Percentiles rank a stretch among this genome's conserved stretches.
Conservation (phyloP, 2,888 invertebrate species). For the Drosophila austrosaltans region DNA sequence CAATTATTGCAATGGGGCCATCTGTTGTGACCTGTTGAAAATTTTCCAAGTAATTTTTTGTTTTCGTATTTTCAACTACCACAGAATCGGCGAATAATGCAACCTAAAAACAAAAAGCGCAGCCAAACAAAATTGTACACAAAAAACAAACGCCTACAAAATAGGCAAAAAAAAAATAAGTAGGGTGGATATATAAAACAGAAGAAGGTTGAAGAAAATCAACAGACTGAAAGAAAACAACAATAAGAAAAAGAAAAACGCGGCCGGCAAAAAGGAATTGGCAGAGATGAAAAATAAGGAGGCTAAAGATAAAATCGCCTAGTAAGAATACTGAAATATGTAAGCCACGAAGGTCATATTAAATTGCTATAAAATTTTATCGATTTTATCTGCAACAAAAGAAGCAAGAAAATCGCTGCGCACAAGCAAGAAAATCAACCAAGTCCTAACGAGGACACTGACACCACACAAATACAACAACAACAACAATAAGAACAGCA, state of each 20-base stretch:
- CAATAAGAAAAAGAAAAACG: constrained; percentile 3
- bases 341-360: constrained; percentile 82
- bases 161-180: constrained; percentile 19
- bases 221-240: constrained; percentile 32
- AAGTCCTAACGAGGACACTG: constrained; percentile 77
- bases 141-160: constrained; percentile 61
- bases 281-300: constrained; percentile 21
- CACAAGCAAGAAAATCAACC: constrained; percentile 65
- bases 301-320: constrained; percentile 33
- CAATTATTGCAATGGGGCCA: constrained; percentile 23
- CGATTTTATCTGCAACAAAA: constrained; percentile 80
- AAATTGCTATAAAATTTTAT: constrained; percentile 82
- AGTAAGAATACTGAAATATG: constrained; percentile 46
- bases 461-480: constrained; percentile 53
- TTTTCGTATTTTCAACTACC: constrained; percentile 5
- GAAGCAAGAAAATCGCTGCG: constrained; percentile 69
- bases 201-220: constrained; percentile 36
- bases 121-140: constrained; percentile 46
- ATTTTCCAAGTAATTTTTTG: constrained; percentile 30
- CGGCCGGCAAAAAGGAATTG: constrained; percentile 17
- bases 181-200: neutral
- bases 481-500: constrained; percentile 28
- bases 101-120: constrained; percentile 56
- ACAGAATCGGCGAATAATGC: constrained; percentile 41
- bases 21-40: constrained; percentile 67